A percentile compares a stretch with the other conserved stretches of the same genome.
These are phyloP conservation scores for Pseudomyrmex concolor DNA, from an alignment of 1,140 invertebrate species.

Conservation along the genomic window DNA sequence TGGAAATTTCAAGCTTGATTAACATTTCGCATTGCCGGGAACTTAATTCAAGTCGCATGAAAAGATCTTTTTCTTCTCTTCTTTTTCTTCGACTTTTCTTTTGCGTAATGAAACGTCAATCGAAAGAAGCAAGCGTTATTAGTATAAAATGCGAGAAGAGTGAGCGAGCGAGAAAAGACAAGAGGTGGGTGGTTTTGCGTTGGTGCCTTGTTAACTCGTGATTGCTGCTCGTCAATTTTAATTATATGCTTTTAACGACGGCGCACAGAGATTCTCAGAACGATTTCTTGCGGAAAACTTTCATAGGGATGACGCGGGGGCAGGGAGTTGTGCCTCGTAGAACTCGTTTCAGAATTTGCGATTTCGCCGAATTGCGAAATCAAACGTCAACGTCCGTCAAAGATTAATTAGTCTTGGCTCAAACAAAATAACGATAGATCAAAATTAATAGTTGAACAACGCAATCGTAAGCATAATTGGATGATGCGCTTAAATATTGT, in stretches of 20 bases:
- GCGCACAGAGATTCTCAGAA: conserved; percentile 4
- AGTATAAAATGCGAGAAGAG: conserved; percentile 10
- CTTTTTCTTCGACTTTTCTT: conserved; percentile 24
- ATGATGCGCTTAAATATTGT: conserved; percentile 38
- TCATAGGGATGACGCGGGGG: too few relatives aligned
- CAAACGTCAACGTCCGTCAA: background rate
- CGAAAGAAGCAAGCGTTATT: conserved; percentile 26
- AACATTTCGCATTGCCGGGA: conserved; percentile 5
- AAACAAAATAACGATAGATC: conserved; percentile 10
- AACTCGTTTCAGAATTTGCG: conserved; percentile 7
- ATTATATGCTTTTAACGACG: conserved; percentile 52
- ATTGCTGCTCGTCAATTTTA: conserved; percentile 58
- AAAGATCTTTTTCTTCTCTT: conserved; percentile 2
- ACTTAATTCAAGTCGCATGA: background rate
- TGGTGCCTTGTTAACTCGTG: conserved; percentile 47
- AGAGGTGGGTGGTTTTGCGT: conserved; percentile 5
- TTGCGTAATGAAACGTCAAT: conserved; percentile 47
- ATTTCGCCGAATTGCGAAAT: conserved; percentile 24
- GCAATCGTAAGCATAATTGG: conserved; percentile 39
- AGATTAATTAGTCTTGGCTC: conserved; percentile 22
- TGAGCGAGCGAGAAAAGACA: conserved; percentile 7
- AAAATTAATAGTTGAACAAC: conserved; percentile 26
- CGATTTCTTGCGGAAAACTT: conserved; percentile 46
- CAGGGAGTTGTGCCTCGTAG: background rate
- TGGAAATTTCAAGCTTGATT: conserved; percentile 11